Evolutionary conservation across 1,140 invertebrate species (phyloP).

Genomic region (Drosophila hydei): DNA sequence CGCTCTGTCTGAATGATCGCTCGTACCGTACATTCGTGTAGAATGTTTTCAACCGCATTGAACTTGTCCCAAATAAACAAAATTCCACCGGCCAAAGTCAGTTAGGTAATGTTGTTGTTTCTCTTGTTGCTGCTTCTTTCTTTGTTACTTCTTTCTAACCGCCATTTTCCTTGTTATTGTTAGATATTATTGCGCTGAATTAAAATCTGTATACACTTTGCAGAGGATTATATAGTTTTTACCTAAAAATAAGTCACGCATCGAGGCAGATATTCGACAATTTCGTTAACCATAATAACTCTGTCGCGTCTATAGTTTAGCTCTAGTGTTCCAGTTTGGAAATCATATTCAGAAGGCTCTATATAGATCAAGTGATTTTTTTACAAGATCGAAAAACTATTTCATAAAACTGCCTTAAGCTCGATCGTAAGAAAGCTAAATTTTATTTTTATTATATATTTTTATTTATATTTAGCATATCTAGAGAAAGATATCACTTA

Average conservation of each 20-base stretch:
- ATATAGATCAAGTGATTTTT: no score
- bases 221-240: no score
- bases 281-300: no score
- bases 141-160: conserved; percentile 14
- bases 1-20: background rate
- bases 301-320: no score
- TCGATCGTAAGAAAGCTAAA: no score
- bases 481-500: no score
- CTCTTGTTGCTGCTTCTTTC: conserved; percentile 7
- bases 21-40: conserved; percentile 26
- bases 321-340: no score
- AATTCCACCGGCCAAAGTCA: conserved; percentile 63
- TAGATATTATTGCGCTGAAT: conserved; percentile 31
- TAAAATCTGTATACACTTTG: conserved; percentile 1
- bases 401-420: background rate
- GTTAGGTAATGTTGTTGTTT: conserved; percentile 51
- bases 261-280: no score
- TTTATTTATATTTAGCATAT: background rate
- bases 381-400: no score
- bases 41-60: conserved; percentile 44
- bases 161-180: conserved; percentile 45
- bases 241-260: no score
- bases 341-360: no score
- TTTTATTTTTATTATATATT: no score
- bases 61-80: conserved; percentile 80